Percentiles rank a stretch among this genome's conserved stretches.
These are phyloP conservation scores for Coleophora deauratella DNA, from an alignment of 2,888 invertebrate species.

Conservation along the genomic window DNA sequence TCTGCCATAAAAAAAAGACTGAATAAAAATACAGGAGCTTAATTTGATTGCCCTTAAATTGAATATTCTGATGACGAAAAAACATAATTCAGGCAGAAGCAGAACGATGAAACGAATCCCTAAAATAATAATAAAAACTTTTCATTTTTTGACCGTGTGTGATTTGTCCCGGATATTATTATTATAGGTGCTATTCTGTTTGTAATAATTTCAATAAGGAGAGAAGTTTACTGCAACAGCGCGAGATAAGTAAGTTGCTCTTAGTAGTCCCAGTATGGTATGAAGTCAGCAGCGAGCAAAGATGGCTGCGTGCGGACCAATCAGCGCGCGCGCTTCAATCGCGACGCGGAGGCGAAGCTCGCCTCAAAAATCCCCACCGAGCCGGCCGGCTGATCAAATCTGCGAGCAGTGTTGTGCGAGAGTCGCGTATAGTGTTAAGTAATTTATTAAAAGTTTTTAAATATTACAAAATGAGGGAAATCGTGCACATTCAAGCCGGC, in stretches of 20 bases:
- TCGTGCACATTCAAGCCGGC: conserved; percentile 87
- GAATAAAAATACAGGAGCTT: no score
- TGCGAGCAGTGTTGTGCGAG: conserved; percentile 59
- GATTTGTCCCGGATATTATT: no score
- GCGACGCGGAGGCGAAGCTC: conserved; percentile 61
- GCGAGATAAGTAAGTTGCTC: conserved; percentile 16
- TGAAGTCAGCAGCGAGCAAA: conserved; percentile 43
- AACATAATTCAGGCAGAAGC: no score
- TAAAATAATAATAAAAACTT: no score
- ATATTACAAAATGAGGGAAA: conserved; percentile 82
- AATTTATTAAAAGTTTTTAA: conserved; percentile 55
- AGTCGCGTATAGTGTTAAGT: conserved; percentile 62
- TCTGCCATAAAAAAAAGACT: no score
- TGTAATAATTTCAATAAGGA: no score
- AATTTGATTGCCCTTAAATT: no score
- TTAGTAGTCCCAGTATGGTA: conserved; percentile 20
- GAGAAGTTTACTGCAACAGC: background rate
- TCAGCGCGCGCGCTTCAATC: conserved; percentile 31
- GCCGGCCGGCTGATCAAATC: conserved; percentile 47
- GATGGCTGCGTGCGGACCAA: conserved; percentile 45
- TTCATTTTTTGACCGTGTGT: no score
- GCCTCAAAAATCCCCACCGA: conserved; percentile 65
- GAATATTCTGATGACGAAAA: no score
- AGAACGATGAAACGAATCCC: no score
- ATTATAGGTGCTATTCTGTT: no score